Conservation (phyloP, 1,140 invertebrate genomes). For the Psix sp. region DNA sequence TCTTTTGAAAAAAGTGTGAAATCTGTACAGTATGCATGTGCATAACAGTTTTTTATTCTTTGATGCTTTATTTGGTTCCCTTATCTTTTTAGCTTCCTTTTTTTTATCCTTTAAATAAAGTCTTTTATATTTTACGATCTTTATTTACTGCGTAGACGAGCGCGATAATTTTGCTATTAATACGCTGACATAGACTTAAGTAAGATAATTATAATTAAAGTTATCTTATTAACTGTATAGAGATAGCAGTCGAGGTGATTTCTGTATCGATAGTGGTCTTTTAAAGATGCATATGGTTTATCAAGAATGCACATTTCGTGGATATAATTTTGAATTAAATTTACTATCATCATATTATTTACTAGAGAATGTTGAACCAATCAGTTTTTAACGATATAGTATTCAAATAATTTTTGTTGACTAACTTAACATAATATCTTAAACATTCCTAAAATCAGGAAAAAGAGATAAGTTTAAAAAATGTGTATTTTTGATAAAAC, state of each 20-base stretch:
- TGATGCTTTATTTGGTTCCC: not conserved
- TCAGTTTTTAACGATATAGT: too few relatives aligned
- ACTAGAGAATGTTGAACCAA: too few relatives aligned
- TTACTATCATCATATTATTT: slow-evolving; percentile 11
- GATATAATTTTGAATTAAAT: slow-evolving; percentile 2
- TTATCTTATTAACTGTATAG: slow-evolving; percentile 70
- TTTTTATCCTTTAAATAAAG: slow-evolving; percentile 25
- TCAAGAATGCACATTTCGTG: slow-evolving; percentile 40
- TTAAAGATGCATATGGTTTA: slow-evolving; percentile 46
- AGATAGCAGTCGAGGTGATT: slow-evolving; percentile 58
- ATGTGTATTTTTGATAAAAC: slow-evolving; percentile 39
- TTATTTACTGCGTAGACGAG: slow-evolving; percentile 12
- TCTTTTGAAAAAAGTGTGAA: slow-evolving; percentile 49
- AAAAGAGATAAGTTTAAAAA: slow-evolving; percentile 11
- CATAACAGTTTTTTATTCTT: slow-evolving; percentile 44
- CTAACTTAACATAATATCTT: too few relatives aligned
- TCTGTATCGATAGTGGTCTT: slow-evolving; percentile 38
- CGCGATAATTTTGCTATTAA: slow-evolving; percentile 39
- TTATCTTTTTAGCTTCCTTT: not conserved
- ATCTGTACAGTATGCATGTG: slow-evolving; percentile 54
- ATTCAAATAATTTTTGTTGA: too few relatives aligned
- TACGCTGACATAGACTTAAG: slow-evolving; percentile 59
- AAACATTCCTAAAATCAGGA: too few relatives aligned
- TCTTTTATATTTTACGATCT: not conserved
- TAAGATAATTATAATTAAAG: slow-evolving; percentile 63